A percentile compares a stretch with the other conserved stretches of the same genome.
phyloP scores from a whole-genome alignment of 2,113 vertebrate species.

The Camelus bactrianus region DNA sequence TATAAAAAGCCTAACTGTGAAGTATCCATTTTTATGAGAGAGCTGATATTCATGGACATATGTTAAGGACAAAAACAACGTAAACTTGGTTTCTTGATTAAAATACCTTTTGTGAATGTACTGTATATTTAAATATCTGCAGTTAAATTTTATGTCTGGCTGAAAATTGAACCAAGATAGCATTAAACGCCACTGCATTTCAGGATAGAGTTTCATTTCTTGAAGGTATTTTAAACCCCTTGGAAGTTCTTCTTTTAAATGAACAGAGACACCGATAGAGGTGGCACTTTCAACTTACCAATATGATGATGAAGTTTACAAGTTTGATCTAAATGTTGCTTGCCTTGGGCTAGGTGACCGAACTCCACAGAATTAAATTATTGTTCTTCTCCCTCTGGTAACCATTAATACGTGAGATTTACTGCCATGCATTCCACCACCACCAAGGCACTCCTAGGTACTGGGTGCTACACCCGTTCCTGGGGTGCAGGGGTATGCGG shows the following conservation, averaged over 20 bases:
- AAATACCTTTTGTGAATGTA: constrained; percentile 44
- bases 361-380: background rate
- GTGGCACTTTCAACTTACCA: background rate
- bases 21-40: background rate
- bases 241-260: background rate
- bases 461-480: background rate
- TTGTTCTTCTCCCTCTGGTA: background rate
- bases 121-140: background rate
- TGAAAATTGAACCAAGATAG: background rate
- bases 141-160: constrained; percentile 26
- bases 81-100: background rate
- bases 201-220: background rate
- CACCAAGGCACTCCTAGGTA: background rate
- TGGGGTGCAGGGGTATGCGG: background rate
- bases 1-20: background rate
- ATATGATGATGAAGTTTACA: background rate
- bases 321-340: background rate
- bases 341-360: background rate
- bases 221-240: background rate
- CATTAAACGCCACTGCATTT: constrained; percentile 10
- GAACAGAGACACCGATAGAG: background rate
- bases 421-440: background rate
- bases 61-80: background rate
- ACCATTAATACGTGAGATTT: background rate
- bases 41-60: background rate